These are phyloP conservation scores for Anser brachyrhynchus DNA, from an alignment of 2,113 vertebrate genomes.

Conservation along the genomic window DNA sequence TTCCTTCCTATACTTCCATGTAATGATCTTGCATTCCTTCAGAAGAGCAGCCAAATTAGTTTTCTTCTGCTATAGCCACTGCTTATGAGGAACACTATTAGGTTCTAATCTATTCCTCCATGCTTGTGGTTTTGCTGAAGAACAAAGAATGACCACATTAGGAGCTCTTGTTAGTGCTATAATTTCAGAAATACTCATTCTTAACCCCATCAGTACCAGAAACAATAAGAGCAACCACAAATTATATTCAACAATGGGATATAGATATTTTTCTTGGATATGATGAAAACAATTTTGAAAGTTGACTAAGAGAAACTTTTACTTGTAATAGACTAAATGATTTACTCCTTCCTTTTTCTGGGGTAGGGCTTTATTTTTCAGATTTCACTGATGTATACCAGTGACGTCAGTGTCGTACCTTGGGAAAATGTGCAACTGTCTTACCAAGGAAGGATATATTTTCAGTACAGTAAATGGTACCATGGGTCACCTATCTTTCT, in stretches of 20 bases:
- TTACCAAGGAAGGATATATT: neutral
- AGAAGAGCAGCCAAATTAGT: neutral
- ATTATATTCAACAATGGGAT: neutral
- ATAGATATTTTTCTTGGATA: neutral
- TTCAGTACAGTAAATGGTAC: neutral
- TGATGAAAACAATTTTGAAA: neutral
- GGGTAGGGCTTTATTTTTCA: neutral
- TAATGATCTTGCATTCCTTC: neutral
- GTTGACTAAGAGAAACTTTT: neutral
- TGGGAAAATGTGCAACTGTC: neutral
- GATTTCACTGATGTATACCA: neutral
- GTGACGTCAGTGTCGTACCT: neutral
- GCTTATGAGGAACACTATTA: neutral
- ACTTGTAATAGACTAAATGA: neutral
- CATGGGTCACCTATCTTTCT: neutral
- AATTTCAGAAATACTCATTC: neutral
- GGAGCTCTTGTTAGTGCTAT: neutral
- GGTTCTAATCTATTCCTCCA: neutral
- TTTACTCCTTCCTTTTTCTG: neutral
- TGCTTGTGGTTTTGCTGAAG: neutral
- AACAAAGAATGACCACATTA: neutral
- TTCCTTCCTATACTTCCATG: neutral
- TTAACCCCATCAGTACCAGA: neutral
- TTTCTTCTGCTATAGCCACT: neutral
- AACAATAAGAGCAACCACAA: neutral